Evolutionary conservation across 1,140 invertebrate species (phyloP).

Genomic region (Stenopsyche tienmushanensis): DNA sequence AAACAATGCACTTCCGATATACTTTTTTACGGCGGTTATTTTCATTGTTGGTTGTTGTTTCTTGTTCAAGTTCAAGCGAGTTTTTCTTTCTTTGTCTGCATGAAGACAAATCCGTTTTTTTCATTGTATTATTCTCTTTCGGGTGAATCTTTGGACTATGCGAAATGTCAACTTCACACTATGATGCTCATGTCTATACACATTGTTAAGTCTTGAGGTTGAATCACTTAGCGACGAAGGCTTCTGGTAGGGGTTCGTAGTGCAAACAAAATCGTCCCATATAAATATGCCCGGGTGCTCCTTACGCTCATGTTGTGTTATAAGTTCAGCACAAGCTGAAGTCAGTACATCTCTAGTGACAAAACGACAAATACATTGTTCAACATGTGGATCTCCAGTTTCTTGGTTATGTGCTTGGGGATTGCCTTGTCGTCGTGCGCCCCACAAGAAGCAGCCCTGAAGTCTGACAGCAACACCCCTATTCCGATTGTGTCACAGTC

Average conservation of each 20-base stretch:
- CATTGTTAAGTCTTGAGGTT: slow-evolving; percentile 27
- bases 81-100: no score
- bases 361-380: neutral
- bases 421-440: slow-evolving; percentile 41
- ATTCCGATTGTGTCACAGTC: slow-evolving; percentile 56
- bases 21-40: no score
- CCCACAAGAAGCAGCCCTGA: slow-evolving; percentile 40
- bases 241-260: slow-evolving; percentile 54
- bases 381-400: slow-evolving; percentile 36
- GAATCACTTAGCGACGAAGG: slow-evolving; percentile 42
- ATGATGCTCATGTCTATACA: slow-evolving; percentile 3
- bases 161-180: neutral
- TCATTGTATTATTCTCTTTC: no score
- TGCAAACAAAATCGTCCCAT: slow-evolving; percentile 57
- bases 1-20: no score
- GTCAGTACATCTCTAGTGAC: neutral
- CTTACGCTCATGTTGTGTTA: slow-evolving; percentile 28
- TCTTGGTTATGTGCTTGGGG: slow-evolving; percentile 41
- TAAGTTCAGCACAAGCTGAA: slow-evolving; percentile 25
- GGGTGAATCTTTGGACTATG: neutral
- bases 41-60: no score
- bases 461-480: slow-evolving; percentile 47
- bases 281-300: slow-evolving; percentile 46
- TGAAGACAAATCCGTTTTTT: no score
- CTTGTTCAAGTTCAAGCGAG: no score